Conservation (phyloP, 2,113 vertebrate genomes). For the Dendrocopos noguchii region DNA sequence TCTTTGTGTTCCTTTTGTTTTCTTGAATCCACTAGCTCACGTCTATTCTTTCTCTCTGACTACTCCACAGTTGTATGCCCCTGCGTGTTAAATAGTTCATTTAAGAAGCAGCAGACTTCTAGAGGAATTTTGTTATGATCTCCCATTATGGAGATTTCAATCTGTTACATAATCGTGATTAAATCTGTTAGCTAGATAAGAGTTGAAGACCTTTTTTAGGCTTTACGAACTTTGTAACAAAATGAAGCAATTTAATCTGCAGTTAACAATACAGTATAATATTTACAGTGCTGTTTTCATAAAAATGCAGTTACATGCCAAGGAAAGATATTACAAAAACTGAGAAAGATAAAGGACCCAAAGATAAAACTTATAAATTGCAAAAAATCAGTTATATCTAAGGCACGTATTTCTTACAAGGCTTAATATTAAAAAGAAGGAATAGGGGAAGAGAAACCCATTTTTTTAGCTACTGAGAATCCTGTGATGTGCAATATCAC, state of each 20-base stretch:
- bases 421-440: background rate
- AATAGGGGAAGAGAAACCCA: background rate
- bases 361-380: background rate
- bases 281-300: conserved; percentile 11
- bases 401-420: background rate
- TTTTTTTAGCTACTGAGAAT: background rate
- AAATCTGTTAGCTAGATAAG: conserved; percentile 54
- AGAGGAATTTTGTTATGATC: conserved; percentile 40
- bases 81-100: conserved; percentile 28
- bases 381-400: background rate
- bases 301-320: background rate
- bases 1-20: background rate
- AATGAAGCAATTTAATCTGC: background rate
- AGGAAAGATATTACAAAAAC: background rate
- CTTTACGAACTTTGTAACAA: conserved; percentile 23
- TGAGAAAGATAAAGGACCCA: background rate
- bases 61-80: background rate
- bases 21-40: background rate
- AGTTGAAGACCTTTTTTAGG: conserved; percentile 21
- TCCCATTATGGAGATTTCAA: conserved; percentile 67
- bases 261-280: background rate
- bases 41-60: background rate
- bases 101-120: conserved; percentile 30
- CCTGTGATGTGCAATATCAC: background rate
- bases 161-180: conserved; percentile 50